Base-by-base conservation (phyloP, 2,888 invertebrate species). In the Corbicula japonica region DNA sequence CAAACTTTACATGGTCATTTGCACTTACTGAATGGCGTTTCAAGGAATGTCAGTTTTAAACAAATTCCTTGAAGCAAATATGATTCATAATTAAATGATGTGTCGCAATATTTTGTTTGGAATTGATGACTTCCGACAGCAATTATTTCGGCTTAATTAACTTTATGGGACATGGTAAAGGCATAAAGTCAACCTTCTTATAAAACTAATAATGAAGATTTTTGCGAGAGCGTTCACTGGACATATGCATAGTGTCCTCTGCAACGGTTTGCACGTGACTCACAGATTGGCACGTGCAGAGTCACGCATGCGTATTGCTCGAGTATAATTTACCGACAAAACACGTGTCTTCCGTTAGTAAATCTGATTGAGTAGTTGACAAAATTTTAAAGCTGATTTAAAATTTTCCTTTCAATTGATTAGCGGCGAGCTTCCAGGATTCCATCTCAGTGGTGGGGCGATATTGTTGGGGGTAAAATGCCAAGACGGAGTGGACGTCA, bases 41-140 rank as follows among this genome's bases (percentile, higher is more conserved):
- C n/a, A n/a, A n/a, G n/a, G n/a, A n/a, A n/a, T n/a, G n/a, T n/a
- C n/a, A n/a, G n/a, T n/a, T n/a, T n/a, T n/a, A n/a, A n/a, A n/a
- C n/a, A n/a, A n/a, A n/a, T 38, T 41, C 66, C 41, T 34, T 30
- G 8, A 10, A 65, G 52, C 54, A 65, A 65, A 66, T 48, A 73
- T 65, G 50, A 65, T 60, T 60, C 65, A 46, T 74, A 78, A 78
- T 73, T 73, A 73, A 78, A 65, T 35, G 58, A 41, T 63, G 35
- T 69, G 73, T 65, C 69, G 69, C 66, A 73, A 78, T 73, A 73
- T 80, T 80, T 76, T 76, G 72, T 76, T 80, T 68, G 69, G 60
- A 83, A 83, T 83, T 76, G 76, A 70, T 72, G 76, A 76, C 76
- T 75, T 79, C 82, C 78, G 78, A 69, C 82, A 76, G 73, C 54